Conservation (phyloP, 2,797 vertebrate genomes). For the Hemitrygon akajei region DNA sequence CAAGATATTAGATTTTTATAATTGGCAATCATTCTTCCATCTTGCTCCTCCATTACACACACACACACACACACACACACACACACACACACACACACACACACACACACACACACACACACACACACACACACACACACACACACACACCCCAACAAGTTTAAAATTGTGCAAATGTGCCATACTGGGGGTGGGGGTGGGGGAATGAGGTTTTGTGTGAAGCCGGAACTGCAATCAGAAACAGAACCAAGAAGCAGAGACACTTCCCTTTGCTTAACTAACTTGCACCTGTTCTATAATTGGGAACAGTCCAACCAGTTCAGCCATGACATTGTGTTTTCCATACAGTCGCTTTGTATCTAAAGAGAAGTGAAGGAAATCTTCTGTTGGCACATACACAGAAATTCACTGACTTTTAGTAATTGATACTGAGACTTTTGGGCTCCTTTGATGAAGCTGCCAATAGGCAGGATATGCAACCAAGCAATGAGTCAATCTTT, state of each 20-base stretch:
- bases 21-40: not conserved
- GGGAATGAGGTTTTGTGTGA: not conserved
- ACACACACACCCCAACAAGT: not conserved
- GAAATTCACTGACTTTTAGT: not conserved
- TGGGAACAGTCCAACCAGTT: not conserved
- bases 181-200: too few relatives aligned
- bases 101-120: not conserved
- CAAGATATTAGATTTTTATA: not conserved
- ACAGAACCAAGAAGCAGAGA: not conserved
- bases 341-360: not conserved
- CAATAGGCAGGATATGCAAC: not conserved
- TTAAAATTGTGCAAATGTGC: not conserved
- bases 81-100: not conserved
- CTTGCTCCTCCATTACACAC: not conserved
- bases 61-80: too few relatives aligned
- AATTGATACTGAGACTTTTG: not conserved
- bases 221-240: not conserved
- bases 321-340: not conserved
- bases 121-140: not conserved
- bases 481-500: not conserved
- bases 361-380: conserved; percentile 28
- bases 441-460: not conserved
- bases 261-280: not conserved
- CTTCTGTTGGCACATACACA: not conserved
- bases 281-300: conserved; percentile 1